Conservation (phyloP, 2,797 vertebrate genomes). For the Cyclura pinguis region DNA sequence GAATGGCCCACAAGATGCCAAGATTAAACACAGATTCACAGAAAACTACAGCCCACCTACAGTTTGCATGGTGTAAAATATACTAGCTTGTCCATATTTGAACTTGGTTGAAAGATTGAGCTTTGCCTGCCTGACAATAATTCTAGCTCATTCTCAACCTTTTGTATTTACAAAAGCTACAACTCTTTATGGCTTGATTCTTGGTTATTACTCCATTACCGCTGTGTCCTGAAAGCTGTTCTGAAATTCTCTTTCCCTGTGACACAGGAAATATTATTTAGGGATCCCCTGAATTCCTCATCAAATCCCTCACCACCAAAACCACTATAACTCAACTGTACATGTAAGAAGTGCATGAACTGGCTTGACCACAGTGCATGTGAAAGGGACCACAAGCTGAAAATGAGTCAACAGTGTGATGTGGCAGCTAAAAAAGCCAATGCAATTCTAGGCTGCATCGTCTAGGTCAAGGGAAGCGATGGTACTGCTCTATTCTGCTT, state of each 20-base stretch:
- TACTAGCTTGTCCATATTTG: no score
- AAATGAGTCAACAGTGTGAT: no score
- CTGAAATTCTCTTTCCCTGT: not conserved
- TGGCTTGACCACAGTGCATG: no score
- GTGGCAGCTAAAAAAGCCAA: no score
- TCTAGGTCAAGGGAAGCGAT: no score
- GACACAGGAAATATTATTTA: not conserved
- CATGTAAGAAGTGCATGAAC: not conserved
- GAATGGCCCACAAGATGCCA: not conserved
- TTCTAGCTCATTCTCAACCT: not conserved
- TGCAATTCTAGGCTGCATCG: no score
- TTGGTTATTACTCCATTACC: no score
- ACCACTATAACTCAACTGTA: not conserved
- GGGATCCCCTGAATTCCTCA: not conserved
- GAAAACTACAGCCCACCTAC: not conserved
- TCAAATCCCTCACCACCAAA: no score
- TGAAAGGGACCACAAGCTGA: no score
- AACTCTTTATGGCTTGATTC: not conserved
- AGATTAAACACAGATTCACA: not conserved
- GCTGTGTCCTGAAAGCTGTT: not conserved
- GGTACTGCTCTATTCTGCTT: no score
- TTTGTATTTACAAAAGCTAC: not conserved
- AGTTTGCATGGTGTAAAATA: not conserved
- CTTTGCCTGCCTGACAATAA: not conserved
- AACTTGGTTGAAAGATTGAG: not conserved